phyloP scores from a whole-genome alignment of 2,113 vertebrate genomes.

The Fulica atra region DNA sequence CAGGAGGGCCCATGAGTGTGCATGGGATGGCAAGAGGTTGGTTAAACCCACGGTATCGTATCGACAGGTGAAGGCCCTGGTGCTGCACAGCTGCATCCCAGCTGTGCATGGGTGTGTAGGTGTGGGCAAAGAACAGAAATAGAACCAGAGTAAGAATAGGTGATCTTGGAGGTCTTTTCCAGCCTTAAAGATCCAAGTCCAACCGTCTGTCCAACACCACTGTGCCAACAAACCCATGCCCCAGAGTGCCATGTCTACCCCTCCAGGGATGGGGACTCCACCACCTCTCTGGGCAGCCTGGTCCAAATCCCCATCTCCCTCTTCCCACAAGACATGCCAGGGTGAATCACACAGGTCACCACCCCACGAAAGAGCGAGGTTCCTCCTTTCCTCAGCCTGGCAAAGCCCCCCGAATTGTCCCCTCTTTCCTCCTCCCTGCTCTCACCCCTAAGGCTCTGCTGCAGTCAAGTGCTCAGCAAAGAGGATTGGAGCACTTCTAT shows the following conservation, averaged over 20 bases:
- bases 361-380: background rate
- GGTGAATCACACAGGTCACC: rapidly evolving
- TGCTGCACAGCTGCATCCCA: rapidly evolving
- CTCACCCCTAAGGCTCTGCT: background rate
- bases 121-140: too few species aligned
- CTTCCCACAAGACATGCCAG: background rate
- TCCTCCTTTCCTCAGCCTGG: background rate
- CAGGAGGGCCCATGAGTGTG: rapidly evolving
- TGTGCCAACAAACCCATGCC: too few species aligned
- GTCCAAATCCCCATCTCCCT: background rate
- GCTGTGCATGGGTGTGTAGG: rapidly evolving
- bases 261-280: too few species aligned
- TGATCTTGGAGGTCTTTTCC: too few species aligned
- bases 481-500: conserved; percentile 22
- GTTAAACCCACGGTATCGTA: rapidly evolving
- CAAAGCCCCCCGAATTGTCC: background rate
- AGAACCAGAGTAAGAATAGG: too few species aligned
- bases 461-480: background rate
- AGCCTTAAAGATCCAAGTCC: too few species aligned
- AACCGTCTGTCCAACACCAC: too few species aligned
- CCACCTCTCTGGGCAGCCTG: too few species aligned
- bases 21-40: background rate
- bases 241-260: too few species aligned
- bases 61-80: background rate
- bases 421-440: background rate